Evolutionary conservation across 2,888 invertebrate genomes (phyloP).

Genomic region (Gibbula magus): DNA sequence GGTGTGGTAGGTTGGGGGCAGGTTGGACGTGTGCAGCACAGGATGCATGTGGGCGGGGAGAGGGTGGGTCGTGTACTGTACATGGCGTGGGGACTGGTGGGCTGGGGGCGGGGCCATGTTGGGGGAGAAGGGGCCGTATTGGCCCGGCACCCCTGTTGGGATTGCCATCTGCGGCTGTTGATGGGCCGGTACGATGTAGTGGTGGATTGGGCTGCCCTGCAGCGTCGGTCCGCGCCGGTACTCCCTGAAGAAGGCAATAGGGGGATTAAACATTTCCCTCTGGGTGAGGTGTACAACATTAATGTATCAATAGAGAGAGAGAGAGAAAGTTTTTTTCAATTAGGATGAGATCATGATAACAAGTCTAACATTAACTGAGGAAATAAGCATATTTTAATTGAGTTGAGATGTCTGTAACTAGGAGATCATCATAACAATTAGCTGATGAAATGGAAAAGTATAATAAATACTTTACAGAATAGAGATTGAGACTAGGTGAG

Average conservation of each 20-base stretch:
- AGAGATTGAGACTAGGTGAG: no score
- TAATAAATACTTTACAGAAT: no score
- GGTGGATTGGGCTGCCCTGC: constrained; percentile 67
- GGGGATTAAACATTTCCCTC: no score
- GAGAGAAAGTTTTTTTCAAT: no score
- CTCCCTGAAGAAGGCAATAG: constrained; percentile 62
- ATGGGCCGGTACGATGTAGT: constrained; percentile 73
- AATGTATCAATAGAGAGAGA: no score
- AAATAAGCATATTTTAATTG: no score
- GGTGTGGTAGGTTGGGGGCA: constrained; percentile 61
- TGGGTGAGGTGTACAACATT: no score
- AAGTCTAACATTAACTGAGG: no score
- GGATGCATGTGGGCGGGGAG: constrained; percentile 86
- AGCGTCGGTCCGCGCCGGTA: constrained; percentile 79
- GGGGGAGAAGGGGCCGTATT: constrained; percentile 69
- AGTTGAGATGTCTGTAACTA: no score
- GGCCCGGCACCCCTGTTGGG: constrained; percentile 53
- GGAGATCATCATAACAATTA: no score
- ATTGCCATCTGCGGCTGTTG: constrained; percentile 70
- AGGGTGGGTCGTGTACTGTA: constrained; percentile 82
- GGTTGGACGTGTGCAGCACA: constrained; percentile 65
- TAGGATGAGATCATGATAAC: no score
- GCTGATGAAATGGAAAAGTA: no score
- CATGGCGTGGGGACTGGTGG: constrained; percentile 82
- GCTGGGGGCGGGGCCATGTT: constrained; percentile 86